A percentile compares a stretch with the other conserved stretches of the same genome.
These are phyloP conservation scores for Lagodon rhomboides DNA, from an alignment of 2,797 vertebrate genomes.

Conservation along the genomic window DNA sequence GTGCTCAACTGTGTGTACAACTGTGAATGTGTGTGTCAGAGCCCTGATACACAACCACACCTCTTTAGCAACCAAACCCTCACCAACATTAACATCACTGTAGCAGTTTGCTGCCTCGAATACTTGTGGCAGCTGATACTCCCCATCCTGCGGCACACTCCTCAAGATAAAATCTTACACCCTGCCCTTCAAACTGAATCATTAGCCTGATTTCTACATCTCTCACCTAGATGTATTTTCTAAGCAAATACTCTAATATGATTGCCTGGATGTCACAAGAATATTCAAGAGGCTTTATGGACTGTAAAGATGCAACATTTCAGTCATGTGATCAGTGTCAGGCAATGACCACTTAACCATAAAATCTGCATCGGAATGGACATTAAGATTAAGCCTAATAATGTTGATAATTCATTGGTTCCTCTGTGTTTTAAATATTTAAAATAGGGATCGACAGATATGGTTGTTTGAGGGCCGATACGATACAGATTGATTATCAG, in stretches of 20 bases:
- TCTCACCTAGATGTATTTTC: neutral
- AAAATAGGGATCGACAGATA: too few species aligned
- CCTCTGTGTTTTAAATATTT: too few species aligned
- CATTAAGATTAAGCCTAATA: neutral
- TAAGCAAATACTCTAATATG: neutral
- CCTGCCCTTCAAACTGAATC: neutral
- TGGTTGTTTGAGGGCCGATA: too few species aligned
- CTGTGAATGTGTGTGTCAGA: neutral
- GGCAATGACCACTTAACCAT: neutral
- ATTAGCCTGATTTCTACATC: too few species aligned
- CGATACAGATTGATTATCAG: too few species aligned
- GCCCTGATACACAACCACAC: neutral
- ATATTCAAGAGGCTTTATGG: neutral
- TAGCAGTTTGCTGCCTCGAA: neutral
- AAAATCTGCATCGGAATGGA: neutral
- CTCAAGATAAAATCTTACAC: neutral
- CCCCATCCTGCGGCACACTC: neutral
- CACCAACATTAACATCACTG: neutral
- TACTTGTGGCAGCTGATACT: neutral
- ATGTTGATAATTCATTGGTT: neutral
- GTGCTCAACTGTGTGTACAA: neutral
- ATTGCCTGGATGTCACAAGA: neutral
- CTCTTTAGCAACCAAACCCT: neutral
- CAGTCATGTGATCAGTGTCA: neutral
- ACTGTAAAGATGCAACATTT: neutral